A percentile compares a stretch with the other conserved stretches of the same genome.
phyloP scores from a whole-genome alignment of 2,113 vertebrate species.

The Pseudorhombus dupliciocellatus region DNA sequence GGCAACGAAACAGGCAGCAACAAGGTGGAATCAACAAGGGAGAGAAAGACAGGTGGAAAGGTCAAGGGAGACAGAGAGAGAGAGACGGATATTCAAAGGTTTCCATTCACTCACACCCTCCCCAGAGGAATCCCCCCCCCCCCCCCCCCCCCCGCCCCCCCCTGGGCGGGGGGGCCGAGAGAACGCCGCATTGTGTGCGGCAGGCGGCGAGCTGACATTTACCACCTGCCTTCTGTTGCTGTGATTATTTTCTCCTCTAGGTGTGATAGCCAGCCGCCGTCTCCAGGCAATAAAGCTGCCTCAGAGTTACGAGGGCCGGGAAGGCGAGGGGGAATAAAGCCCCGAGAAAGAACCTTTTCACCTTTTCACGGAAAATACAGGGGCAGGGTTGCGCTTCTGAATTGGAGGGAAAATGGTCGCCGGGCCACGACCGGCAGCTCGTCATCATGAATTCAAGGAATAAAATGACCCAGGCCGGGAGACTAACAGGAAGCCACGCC shows the following conservation, averaged over 20 bases:
- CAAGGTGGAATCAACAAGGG: slow-evolving; percentile 44
- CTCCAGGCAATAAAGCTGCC: slow-evolving; percentile 44
- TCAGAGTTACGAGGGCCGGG: slow-evolving; percentile 24
- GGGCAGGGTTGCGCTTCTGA: not conserved
- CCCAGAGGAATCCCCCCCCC: slow-evolving; percentile 31
- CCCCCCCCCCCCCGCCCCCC: slow-evolving; percentile 1
- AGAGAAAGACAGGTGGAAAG: slow-evolving; percentile 45
- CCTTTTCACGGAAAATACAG: not conserved
- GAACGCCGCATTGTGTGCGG: slow-evolving; percentile 36
- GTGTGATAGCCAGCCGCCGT: slow-evolving; percentile 48
- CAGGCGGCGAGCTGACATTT: slow-evolving; percentile 69
- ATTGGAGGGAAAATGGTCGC: too few relatives aligned
- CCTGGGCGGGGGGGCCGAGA: too few relatives aligned
- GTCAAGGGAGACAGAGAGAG: slow-evolving; percentile 43
- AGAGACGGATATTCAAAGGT: slow-evolving; percentile 61
- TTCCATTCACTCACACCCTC: slow-evolving; percentile 58
- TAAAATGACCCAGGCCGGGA: not conserved
- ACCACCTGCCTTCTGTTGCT: slow-evolving; percentile 60
- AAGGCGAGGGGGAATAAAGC: not conserved
- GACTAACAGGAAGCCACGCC: slow-evolving; percentile 29
- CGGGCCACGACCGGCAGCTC: slow-evolving; percentile 9
- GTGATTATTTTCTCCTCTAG: slow-evolving; percentile 68
- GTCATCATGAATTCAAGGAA: not conserved
- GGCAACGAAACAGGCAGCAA: slow-evolving; percentile 29
- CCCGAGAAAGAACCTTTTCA: not conserved